Percentiles rank a stretch among this genome's conserved stretches.
phyloP scores from a whole-genome alignment of 2,797 vertebrate genomes.

The Pygocentrus nattereri region DNA sequence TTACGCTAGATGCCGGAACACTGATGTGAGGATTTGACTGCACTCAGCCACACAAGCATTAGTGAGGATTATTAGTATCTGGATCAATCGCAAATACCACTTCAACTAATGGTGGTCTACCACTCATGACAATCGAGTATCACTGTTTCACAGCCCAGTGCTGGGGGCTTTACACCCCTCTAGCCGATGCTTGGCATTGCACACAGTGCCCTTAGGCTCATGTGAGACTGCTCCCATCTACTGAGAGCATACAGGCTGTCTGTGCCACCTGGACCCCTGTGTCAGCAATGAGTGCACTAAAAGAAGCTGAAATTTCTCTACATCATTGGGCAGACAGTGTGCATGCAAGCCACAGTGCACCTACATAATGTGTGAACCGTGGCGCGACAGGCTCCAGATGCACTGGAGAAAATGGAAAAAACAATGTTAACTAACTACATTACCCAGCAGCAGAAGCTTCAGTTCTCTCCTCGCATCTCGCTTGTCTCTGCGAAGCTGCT shows the following conservation, averaged over 20 bases:
- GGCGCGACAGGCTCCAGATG: neutral
- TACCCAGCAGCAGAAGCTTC: slow-evolving; percentile 95
- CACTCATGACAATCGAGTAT: neutral
- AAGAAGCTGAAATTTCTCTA: neutral
- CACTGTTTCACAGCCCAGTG: no score
- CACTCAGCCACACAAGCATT: neutral
- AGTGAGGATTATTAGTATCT: neutral
- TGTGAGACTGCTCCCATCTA: neutral
- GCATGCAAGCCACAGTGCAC: neutral
- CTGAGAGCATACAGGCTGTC: neutral
- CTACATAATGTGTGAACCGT: no score
- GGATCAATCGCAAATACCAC: neutral
- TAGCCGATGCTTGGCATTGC: neutral
- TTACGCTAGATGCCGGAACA: neutral
- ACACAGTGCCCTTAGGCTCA: neutral
- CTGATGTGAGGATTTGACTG: neutral
- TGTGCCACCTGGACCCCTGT: neutral
- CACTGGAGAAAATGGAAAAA: neutral
- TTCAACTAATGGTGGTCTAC: neutral
- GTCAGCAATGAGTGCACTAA: neutral
- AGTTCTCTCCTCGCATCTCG: slow-evolving; percentile 93
- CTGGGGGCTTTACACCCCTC: neutral
- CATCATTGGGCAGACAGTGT: neutral
- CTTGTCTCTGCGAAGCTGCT: slow-evolving; percentile 96
- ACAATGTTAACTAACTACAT: slow-evolving; percentile 43